Evolutionary conservation across 30 jellyfish, hydroid and myxozoan genomes (phyloP), one percentile per base, ranked within the genome.

Genomic region (Chrysaora quinquecirrha): DNA sequence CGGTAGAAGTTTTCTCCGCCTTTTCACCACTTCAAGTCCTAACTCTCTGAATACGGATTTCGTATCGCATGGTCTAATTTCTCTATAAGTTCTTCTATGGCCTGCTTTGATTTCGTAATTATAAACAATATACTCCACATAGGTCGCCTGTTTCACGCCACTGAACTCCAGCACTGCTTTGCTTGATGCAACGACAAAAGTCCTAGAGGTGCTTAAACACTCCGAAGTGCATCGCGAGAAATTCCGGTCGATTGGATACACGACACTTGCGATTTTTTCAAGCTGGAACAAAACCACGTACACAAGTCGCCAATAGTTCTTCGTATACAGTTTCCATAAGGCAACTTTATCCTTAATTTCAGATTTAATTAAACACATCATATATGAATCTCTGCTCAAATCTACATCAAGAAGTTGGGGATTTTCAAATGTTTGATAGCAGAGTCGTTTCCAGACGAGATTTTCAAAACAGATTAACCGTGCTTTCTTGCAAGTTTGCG

Each of bases 261-360:
- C 89, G 0, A 85, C 96, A 52, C 96, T 85, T 0, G 69, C 85
- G 71, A 30, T 85, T 29, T 71, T 65, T 67, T 85, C 96, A 29
- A 85, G 20, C 9, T 75, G 52, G 46, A 32, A 29, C 62, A 85
- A 1, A n/a, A 67, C 89, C 9, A 66, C 66, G 64, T 20, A 85
- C 28, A 66, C 77, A 22, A 74, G 75, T 38, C 89, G n/a, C 96
- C 96, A 85, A 31, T 48, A 33, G 50, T 65, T 64, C 32, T 30
- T 73, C 20, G 21, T 28, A 16, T 61, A 14, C 18, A 56, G 32
- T n/a, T 7, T 21, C 34, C 9, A 3, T 10, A 66, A n/a, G 21
- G 21, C 21, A 3, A 10, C 64, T 66, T 66, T 66, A 12, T 66
- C 78, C 18, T n/a, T 10, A 10, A 28, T 10, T 10, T 66, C 34